phyloP scores from a whole-genome alignment of 2,113 vertebrate genomes.

The Ia io region DNA sequence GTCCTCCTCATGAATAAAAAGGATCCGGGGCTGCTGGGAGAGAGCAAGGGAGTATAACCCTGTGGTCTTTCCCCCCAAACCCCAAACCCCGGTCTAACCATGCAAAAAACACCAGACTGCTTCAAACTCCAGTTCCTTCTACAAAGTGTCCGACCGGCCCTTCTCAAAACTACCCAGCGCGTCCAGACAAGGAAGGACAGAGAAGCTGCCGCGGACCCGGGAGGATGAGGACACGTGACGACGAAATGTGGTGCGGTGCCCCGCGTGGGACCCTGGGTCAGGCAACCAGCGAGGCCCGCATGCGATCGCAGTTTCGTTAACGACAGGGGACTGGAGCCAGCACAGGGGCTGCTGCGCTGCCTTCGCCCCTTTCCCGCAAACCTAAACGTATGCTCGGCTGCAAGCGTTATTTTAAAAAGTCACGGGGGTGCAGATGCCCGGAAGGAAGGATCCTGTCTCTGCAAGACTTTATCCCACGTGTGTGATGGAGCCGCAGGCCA shows the following conservation, averaged over 20 bases:
- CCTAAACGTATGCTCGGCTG: background rate
- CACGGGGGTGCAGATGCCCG: background rate
- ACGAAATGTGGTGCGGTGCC: fast-evolving
- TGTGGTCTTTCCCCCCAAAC: background rate
- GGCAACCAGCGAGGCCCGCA: background rate
- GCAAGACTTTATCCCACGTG: fast-evolving
- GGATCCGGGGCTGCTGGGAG: too few species aligned
- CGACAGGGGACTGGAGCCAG: fast-evolving
- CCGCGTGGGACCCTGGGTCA: too few species aligned
- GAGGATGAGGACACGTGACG: background rate
- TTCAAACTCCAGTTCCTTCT: background rate
- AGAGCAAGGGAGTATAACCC: too few species aligned
- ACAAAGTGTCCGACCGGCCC: background rate
- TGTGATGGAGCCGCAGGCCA: background rate
- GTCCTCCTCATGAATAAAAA: too few species aligned
- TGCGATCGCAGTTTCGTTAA: background rate
- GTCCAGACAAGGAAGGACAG: background rate
- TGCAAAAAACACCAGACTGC: background rate
- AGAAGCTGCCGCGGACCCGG: background rate
- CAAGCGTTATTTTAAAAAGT: background rate
- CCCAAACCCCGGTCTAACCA: too few species aligned
- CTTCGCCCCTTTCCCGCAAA: background rate
- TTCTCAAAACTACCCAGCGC: background rate
- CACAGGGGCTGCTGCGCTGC: fast-evolving
- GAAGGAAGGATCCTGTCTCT: background rate